phyloP scores from a whole-genome alignment of 2,888 invertebrate genomes.

The Tipula vernalis region DNA sequence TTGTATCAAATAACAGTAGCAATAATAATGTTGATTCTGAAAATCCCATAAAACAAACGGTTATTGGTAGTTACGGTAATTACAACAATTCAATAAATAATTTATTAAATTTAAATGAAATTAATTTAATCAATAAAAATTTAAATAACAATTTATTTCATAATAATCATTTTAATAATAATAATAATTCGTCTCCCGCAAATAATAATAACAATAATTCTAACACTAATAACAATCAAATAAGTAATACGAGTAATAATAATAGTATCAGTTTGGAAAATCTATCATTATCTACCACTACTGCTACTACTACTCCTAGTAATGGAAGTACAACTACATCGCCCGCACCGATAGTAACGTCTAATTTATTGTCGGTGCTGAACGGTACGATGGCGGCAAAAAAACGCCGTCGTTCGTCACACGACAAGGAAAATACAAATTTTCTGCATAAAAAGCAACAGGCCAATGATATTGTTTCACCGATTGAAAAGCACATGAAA shows the following conservation, averaged over 20 bases:
- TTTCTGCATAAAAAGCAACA: conserved; percentile 11
- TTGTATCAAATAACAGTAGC: conserved; percentile 13
- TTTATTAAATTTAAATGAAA: conserved; percentile 7
- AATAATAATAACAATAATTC: conserved; percentile 6
- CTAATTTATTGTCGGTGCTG: background rate
- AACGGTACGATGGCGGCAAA: conserved; percentile 7
- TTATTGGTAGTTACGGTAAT: background rate
- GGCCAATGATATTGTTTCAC: background rate
- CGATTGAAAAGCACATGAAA: background rate
- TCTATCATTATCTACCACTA: background rate
- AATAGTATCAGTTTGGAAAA: background rate
- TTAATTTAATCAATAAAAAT: background rate
- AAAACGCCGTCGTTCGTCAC: conserved; percentile 14
- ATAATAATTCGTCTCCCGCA: conserved; percentile 16
- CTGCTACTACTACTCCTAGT: background rate
- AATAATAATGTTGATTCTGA: background rate
- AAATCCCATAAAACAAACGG: conserved; percentile 6
- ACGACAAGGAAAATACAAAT: conserved; percentile 15
- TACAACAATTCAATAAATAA: background rate
- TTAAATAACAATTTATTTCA: background rate
- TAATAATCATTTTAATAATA: conserved; percentile 11
- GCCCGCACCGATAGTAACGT: too few relatives aligned
- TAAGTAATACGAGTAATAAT: background rate
- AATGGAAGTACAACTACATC: background rate
- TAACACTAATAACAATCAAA: background rate